Conservation (phyloP, 2,797 vertebrate species). For the Malacoraja senta region DNA sequence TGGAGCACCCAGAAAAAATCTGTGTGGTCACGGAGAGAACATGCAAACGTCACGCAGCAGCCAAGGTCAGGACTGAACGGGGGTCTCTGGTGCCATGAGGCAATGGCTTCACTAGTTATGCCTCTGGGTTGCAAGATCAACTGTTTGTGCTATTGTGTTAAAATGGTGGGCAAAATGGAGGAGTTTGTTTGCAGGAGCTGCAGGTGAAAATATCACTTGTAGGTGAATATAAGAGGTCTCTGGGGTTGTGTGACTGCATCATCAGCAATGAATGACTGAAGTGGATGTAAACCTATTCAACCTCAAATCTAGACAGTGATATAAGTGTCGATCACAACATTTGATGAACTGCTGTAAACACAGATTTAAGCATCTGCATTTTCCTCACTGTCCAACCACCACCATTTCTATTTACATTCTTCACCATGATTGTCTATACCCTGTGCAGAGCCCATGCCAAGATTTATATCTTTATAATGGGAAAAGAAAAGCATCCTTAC, state of each 20-base stretch:
- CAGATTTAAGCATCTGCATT: too few relatives aligned
- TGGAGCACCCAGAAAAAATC: too few relatives aligned
- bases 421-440: background rate
- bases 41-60: too few relatives aligned
- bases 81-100: too few relatives aligned
- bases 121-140: too few relatives aligned
- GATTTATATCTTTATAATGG: constrained; percentile 24
- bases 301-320: background rate
- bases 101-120: too few relatives aligned
- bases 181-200: too few relatives aligned
- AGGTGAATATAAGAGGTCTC: background rate
- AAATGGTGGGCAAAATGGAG: too few relatives aligned
- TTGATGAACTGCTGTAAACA: background rate
- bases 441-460: background rate
- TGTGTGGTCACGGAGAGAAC: too few relatives aligned
- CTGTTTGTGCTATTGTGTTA: too few relatives aligned
- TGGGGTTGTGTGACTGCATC: background rate
- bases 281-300: background rate
- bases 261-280: background rate
- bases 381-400: background rate
- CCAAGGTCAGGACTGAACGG: too few relatives aligned
- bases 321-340: background rate
- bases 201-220: background rate
- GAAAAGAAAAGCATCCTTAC: background rate
- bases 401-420: constrained; percentile 5